A percentile compares a stretch with the other conserved stretches of the same genome.
Evolutionary conservation across 2,888 invertebrate genomes (phyloP).

Genomic region (Lasioglossum morio): DNA sequence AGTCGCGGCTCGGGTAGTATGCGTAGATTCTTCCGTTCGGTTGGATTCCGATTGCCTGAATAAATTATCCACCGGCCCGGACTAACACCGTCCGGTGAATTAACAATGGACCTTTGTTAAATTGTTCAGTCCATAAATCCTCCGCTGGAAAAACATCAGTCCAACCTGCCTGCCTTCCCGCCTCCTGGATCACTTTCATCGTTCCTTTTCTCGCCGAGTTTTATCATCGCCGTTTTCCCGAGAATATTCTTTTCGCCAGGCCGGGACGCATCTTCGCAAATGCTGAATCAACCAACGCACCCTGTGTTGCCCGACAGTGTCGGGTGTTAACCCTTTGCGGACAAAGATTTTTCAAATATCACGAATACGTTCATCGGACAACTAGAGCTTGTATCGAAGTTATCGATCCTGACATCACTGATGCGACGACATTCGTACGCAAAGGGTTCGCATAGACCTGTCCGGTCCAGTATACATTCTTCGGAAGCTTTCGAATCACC

Average conservation of each 20-base stretch:
- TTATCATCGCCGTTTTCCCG: not conserved
- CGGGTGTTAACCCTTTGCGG: too few relatives aligned
- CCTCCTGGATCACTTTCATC: conserved; percentile 25
- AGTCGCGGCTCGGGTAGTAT: conserved; percentile 13
- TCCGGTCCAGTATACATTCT: not conserved
- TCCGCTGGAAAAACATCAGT: conserved; percentile 17
- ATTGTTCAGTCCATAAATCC: conserved; percentile 53
- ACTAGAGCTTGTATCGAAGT: too few relatives aligned
- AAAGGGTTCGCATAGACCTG: not conserved
- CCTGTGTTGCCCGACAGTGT: too few relatives aligned
- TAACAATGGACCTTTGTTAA: conserved; percentile 62
- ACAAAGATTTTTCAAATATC: too few relatives aligned
- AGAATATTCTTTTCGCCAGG: not conserved
- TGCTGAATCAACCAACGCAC: too few relatives aligned
- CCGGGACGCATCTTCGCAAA: too few relatives aligned
- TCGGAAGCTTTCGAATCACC: not conserved
- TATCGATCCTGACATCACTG: too few relatives aligned
- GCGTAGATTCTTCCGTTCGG: conserved; percentile 55
- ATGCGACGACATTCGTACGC: not conserved
- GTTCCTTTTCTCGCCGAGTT: conserved; percentile 5
- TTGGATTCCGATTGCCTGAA: conserved; percentile 55
- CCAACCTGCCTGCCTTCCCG: not conserved
- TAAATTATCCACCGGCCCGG: conserved; percentile 56
- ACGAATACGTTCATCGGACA: too few relatives aligned
- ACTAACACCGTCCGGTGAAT: conserved; percentile 45